phyloP scores from a whole-genome alignment of 2,797 vertebrate genomes.

The Miichthys miiuy region DNA sequence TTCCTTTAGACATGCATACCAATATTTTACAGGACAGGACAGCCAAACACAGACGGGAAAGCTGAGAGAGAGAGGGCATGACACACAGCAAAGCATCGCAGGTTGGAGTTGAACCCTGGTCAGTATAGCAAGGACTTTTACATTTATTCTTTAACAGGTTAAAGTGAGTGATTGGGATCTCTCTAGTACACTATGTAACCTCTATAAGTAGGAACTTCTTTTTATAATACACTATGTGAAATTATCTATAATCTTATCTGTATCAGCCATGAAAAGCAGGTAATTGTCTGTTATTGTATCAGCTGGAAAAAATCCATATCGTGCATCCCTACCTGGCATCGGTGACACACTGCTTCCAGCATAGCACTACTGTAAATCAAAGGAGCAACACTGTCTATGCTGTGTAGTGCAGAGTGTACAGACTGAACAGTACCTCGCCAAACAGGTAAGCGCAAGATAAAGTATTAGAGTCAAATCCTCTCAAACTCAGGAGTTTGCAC shows the following conservation, averaged over 20 bases:
- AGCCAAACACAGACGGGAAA: too few relatives aligned
- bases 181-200: not conserved
- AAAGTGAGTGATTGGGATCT: not conserved
- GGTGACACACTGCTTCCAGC: not conserved
- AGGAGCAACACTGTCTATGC: not conserved
- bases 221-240: too few relatives aligned
- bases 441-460: not conserved
- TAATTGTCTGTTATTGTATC: too few relatives aligned
- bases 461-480: not conserved
- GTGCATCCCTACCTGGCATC: too few relatives aligned
- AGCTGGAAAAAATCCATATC: too few relatives aligned
- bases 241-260: too few relatives aligned
- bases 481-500: not conserved
- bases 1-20: too few relatives aligned
- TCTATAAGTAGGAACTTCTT: not conserved
- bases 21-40: too few relatives aligned
- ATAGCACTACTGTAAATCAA: not conserved
- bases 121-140: not conserved
- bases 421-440: not conserved
- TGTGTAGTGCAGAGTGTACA: not conserved
- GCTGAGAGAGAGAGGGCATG: too few relatives aligned
- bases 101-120: too few relatives aligned
- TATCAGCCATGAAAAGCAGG: too few relatives aligned
- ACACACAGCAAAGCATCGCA: too few relatives aligned
- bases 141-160: not conserved